phyloP scores from a whole-genome alignment of 2,797 vertebrate genomes.

The Gymnoscopelus braueri region DNA sequence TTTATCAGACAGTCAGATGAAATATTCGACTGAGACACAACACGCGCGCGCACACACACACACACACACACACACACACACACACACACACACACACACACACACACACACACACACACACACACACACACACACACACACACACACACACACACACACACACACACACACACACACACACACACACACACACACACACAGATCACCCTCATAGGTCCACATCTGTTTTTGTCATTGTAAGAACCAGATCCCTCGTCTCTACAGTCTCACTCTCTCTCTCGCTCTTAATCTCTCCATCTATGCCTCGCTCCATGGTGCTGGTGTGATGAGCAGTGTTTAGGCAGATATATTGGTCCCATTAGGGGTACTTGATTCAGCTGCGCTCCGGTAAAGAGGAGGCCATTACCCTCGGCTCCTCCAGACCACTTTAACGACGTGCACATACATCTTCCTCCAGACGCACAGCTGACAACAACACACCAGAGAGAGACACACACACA shows the following conservation, averaged over 20 bases:
- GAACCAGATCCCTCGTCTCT: no score
- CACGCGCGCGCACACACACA: no score
- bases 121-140: no score
- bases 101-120: no score
- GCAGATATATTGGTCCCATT: constrained; percentile 43
- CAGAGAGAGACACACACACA: no score
- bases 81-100: neutral
- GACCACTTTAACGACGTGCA: constrained; percentile 59
- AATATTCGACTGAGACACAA: constrained; percentile 8
- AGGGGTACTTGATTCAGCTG: constrained; percentile 69
- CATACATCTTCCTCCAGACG: constrained; percentile 48
- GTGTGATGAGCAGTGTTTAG: constrained; percentile 3
- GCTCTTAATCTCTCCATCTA: no score
- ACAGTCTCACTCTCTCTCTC: no score
- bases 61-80: neutral
- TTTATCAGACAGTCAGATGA: neutral
- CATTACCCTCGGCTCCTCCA: constrained; percentile 64
- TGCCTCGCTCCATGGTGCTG: no score
- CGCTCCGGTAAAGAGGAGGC: constrained; percentile 52
- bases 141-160: no score
- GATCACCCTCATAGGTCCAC: constrained; percentile 42
- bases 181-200: constrained; percentile 4
- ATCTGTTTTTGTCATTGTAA: constrained; percentile 51
- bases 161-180: no score
- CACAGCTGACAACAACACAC: constrained; percentile 14